Evolutionary conservation across 2,113 vertebrate genomes (phyloP).

Genomic region (Zingel zingel): DNA sequence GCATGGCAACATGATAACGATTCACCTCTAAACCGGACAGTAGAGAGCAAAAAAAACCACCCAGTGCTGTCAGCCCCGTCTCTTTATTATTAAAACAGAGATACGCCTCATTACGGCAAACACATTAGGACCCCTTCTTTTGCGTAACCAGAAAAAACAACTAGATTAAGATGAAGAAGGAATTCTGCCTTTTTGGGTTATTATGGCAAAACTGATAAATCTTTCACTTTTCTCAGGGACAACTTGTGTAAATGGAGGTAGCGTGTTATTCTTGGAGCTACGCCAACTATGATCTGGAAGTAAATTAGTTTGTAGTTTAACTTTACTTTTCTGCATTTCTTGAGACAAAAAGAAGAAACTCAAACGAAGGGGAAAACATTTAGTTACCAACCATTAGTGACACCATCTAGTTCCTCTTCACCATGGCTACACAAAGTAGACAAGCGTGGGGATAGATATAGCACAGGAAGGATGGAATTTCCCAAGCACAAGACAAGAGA

Average conservation of each 20-base stretch:
- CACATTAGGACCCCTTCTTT: constrained; percentile 8
- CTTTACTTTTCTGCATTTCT: background rate
- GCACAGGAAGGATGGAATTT: constrained; percentile 31
- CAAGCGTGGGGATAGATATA: constrained; percentile 4
- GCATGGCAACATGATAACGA: constrained; percentile 46
- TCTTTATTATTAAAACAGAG: constrained; percentile 59
- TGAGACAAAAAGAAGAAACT: background rate
- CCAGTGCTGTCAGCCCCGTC: constrained; percentile 29
- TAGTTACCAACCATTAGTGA: background rate
- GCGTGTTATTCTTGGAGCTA: background rate
- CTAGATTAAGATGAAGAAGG: background rate
- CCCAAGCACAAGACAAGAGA: constrained; percentile 23
- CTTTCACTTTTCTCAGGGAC: constrained; percentile 23
- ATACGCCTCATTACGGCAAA: constrained; percentile 26
- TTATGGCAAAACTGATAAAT: constrained; percentile 27
- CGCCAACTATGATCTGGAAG: background rate
- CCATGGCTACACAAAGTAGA: constrained; percentile 13
- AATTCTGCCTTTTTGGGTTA: background rate
- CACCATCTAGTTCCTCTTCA: background rate
- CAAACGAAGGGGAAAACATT: background rate
- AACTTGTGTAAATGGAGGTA: constrained; percentile 3
- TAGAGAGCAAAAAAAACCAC: constrained; percentile 50
- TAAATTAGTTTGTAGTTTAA: background rate
- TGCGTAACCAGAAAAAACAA: background rate
- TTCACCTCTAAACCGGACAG: constrained; percentile 47